phyloP scores from a whole-genome alignment of 2,113 vertebrate genomes.

The Microcebus tavaratra region DNA sequence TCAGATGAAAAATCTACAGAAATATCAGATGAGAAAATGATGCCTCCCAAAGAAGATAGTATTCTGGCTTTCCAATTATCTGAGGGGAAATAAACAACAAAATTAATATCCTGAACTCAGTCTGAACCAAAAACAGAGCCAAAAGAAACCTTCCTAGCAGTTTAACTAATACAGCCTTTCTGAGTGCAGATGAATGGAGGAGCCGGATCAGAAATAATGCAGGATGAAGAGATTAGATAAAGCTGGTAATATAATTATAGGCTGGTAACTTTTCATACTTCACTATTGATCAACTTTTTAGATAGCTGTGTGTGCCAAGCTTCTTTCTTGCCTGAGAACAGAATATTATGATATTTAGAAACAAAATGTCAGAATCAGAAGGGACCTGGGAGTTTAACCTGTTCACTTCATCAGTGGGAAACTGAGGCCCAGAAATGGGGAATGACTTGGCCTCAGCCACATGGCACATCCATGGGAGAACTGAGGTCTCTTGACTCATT shows the following conservation, averaged over 20 bases:
- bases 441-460: not conserved
- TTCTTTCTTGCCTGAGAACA: not conserved
- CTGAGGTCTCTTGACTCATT: not conserved
- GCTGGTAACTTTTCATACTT: not conserved
- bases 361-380: not conserved
- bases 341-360: not conserved
- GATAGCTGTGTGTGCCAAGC: not conserved
- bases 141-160: slow-evolving; percentile 50
- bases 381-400: not conserved
- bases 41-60: slow-evolving; percentile 62
- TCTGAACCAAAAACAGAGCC: slow-evolving; percentile 73
- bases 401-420: not conserved
- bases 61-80: slow-evolving; percentile 51
- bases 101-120: slow-evolving; percentile 73
- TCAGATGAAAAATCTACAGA: slow-evolving; percentile 35
- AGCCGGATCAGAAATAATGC: not conserved
- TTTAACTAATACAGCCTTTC: not conserved
- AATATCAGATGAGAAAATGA: slow-evolving; percentile 56
- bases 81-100: slow-evolving; percentile 68
- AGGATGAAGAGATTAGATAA: not conserved
- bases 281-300: not conserved
- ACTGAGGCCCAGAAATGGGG: not conserved
- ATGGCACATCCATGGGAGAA: not conserved
- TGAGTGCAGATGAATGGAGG: not conserved
- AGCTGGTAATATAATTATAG: not conserved